Evolutionary conservation across 2,797 vertebrate genomes (phyloP).

Genomic region (Okamejei kenojei): DNA sequence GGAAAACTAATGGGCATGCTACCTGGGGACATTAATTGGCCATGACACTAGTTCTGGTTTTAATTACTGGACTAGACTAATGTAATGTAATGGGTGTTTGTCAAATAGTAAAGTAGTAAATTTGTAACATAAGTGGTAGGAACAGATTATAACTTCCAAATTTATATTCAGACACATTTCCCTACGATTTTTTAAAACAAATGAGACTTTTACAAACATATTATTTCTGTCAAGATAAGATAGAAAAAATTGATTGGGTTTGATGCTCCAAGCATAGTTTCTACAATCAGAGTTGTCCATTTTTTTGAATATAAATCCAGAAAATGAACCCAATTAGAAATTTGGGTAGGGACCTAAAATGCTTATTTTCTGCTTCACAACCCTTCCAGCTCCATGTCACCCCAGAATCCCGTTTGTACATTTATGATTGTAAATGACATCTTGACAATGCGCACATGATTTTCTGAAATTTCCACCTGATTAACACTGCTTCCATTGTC

Average conservation of each 20-base stretch:
- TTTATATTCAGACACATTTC: slow-evolving; percentile 15
- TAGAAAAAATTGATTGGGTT: neutral
- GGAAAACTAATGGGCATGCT: slow-evolving; percentile 99
- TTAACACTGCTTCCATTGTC: neutral
- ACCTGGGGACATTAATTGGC: slow-evolving; percentile 96
- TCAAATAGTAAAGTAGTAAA: slow-evolving; percentile 73
- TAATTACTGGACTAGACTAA: slow-evolving; percentile 97
- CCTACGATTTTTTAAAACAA: neutral
- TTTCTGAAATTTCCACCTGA: neutral
- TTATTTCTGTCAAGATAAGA: neutral
- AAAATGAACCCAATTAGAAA: neutral
- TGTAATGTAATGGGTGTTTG: slow-evolving; percentile 94
- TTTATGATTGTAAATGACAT: neutral
- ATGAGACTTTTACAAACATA: neutral
- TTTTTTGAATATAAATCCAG: neutral
- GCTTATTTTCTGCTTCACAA: neutral
- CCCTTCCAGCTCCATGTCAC: neutral
- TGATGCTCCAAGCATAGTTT: neutral
- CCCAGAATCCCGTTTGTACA: neutral
- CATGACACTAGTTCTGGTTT: slow-evolving; percentile 97
- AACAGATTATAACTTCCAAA: slow-evolving; percentile 33
- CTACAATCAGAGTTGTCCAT: neutral
- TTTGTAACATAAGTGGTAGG: slow-evolving; percentile 35
- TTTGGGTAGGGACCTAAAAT: slow-evolving; percentile 6
- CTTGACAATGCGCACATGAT: neutral